phyloP scores from a whole-genome alignment of 2,113 vertebrate genomes.

The Chloebia gouldiae region DNA sequence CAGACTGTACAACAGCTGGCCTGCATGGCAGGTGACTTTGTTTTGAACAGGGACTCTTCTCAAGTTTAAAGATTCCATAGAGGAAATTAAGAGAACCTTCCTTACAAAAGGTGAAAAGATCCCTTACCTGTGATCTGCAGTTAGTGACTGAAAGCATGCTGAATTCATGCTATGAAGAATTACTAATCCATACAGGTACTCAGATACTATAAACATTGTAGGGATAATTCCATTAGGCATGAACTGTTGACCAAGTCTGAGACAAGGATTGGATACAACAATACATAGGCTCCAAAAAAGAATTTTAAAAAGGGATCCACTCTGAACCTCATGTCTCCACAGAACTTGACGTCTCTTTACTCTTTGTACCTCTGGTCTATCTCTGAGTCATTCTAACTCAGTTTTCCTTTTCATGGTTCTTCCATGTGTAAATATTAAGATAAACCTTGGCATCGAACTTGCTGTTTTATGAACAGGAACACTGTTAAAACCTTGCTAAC shows the following conservation, averaged over 20 bases:
- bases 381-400: neutral
- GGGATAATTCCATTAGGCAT: neutral
- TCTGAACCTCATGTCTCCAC: neutral
- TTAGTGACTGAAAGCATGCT: neutral
- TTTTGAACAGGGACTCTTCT: neutral
- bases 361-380: neutral
- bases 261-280: neutral
- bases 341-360: neutral
- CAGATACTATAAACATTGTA: neutral
- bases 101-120: neutral
- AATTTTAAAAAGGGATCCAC: neutral
- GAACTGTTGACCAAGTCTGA: neutral
- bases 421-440: neutral
- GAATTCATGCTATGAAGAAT: neutral
- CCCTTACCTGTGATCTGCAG: fast-evolving
- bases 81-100: neutral
- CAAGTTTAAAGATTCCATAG: neutral
- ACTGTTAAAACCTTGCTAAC: neutral
- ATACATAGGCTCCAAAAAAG: neutral
- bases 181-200: neutral
- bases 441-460: neutral
- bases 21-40: neutral
- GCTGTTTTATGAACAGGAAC: neutral
- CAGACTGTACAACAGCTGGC: neutral
- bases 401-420: neutral